Evolutionary conservation across 2,113 vertebrate genomes (phyloP).

Genomic region (Condylura cristata): DNA sequence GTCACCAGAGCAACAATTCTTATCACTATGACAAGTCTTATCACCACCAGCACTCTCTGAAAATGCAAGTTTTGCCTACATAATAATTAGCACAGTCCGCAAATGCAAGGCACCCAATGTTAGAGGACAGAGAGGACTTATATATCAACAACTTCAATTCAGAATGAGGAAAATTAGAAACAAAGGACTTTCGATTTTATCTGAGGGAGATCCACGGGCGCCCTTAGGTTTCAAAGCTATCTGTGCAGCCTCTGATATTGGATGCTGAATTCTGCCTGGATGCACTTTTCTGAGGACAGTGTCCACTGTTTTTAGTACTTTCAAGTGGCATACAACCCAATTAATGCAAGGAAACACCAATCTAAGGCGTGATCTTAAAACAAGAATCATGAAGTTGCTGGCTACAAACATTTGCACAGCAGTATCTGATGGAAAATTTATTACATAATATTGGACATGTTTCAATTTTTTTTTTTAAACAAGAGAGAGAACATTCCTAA

Average conservation of each 20-base stretch:
- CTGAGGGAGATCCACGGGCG: not conserved
- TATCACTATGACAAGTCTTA: not conserved
- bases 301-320: not conserved
- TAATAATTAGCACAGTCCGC: not conserved
- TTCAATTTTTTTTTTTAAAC: not conserved
- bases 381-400: not conserved
- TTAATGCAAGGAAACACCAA: not conserved
- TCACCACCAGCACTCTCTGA: not conserved
- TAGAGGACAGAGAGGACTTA: not conserved
- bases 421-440: not conserved
- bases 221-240: not conserved
- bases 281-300: not conserved
- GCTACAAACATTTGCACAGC: not conserved
- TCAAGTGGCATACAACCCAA: not conserved
- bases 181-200: slow-evolving; percentile 1
- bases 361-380: slow-evolving; percentile 37
- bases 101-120: not conserved
- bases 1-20: not conserved
- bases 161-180: not conserved
- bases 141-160: not conserved
- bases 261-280: not conserved
- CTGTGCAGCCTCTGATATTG: not conserved
- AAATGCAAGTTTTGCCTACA: not conserved
- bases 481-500: not conserved
- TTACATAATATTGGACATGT: not conserved